phyloP scores from a whole-genome alignment of 2,888 invertebrate species.

The Julus scandinavius region DNA sequence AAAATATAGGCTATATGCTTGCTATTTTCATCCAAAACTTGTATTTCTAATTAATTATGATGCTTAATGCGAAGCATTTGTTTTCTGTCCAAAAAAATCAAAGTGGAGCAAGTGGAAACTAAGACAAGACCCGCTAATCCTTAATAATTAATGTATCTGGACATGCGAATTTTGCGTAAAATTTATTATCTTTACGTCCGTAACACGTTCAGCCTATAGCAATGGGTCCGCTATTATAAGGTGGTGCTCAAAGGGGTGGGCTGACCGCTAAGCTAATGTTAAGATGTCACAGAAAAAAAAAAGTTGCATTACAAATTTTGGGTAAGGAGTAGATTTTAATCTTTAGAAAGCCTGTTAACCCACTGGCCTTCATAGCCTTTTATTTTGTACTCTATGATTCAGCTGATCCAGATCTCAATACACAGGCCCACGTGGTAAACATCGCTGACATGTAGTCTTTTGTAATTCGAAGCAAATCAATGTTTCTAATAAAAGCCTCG shows the following conservation, averaged over 20 bases:
- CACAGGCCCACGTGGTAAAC: not conserved
- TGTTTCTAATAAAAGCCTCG: not conserved
- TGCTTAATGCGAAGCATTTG: slow-evolving; percentile 19
- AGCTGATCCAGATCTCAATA: slow-evolving; percentile 19
- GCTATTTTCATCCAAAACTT: slow-evolving; percentile 8
- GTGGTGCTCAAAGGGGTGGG: slow-evolving; percentile 28
- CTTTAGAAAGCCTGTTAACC: slow-evolving; percentile 22
- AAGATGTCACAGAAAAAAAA: slow-evolving; percentile 13
- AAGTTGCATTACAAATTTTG: not conserved
- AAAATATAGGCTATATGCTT: slow-evolving; percentile 15
- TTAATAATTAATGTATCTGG: slow-evolving; percentile 40
- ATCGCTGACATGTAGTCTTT: slow-evolving; percentile 11
- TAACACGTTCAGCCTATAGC: slow-evolving; percentile 25
- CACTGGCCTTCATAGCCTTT: slow-evolving; percentile 9
- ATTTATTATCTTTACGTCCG: slow-evolving; percentile 22
- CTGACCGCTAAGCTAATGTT: not conserved
- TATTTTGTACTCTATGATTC: slow-evolving; percentile 31
- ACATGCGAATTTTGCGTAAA: slow-evolving; percentile 24
- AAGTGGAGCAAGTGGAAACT: slow-evolving; percentile 38
- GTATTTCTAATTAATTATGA: slow-evolving; percentile 20
- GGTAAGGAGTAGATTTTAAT: slow-evolving; percentile 16
- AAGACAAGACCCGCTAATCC: slow-evolving; percentile 29
- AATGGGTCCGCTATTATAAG: not conserved
- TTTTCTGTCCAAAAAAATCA: not conserved
- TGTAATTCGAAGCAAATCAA: not conserved